Evolutionary conservation across 2,113 vertebrate species (phyloP), one percentile per base, ranked within the genome.

Genomic region (Terrapene triunguis): DNA sequence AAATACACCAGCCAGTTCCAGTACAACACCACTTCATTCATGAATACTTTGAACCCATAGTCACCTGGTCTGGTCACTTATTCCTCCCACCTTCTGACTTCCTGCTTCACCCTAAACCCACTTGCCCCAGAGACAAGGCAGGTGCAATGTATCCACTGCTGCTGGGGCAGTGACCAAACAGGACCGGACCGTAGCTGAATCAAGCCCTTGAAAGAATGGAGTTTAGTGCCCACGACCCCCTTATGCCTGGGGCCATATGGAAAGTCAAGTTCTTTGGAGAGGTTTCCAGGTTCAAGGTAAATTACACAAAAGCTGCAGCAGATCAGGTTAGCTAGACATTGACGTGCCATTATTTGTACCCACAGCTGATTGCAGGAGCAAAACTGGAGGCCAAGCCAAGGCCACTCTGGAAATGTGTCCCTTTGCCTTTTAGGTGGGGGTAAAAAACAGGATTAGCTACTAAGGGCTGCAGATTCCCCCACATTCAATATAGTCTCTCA

Each of bases 341-440:
- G 22, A 84, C 1, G 0, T 94, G 95, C 89, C 10, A 27, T 0
- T 69, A 25, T 44, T 69, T 38, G 91, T 3, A 17, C 0, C 0
- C 0, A 1, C 10, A 89, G 76, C 76, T 0, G 0, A 79, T 80
- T 0, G 0, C 72, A 4, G 81, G 74, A 85, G 88, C 59, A 1
- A 51, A 94, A 89, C 54, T 1, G 0, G 0, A 5, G 0, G 59
- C 78, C 78, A 8, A 32, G 48, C 89, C 91, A 92, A 89, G 91
- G 81, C 88, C 95, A 92, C 91, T 88, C 79, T 32, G 17, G 79
- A 13, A 89, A 1, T 27, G 81, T 24, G 25, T 35, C 35, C 78
- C 6, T 59, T 50, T 89, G 85, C 54, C 62, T 12, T 14, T 32
- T 32, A 62, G 27, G 14, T 83, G 32, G 62, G 32, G 62, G 62